Evolutionary conservation across 2,113 vertebrate genomes (phyloP).

Genomic region (Leptocoma aspasia): DNA sequence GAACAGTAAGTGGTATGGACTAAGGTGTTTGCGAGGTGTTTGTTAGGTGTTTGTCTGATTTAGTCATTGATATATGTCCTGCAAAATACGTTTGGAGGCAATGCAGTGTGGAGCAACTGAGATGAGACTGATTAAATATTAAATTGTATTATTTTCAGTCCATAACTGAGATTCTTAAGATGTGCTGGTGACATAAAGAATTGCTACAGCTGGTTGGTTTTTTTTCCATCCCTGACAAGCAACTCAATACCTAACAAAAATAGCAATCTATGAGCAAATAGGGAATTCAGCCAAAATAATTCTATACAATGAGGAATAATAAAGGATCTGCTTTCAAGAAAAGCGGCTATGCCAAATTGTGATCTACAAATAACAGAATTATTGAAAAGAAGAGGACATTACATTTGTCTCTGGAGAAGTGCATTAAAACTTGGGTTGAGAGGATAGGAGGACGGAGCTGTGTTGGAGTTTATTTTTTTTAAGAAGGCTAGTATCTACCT

Average conservation of each 20-base stretch:
- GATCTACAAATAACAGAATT: not conserved
- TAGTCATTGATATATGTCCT: not conserved
- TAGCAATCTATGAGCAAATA: not conserved
- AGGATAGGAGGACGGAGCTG: not conserved
- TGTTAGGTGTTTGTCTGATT: not conserved
- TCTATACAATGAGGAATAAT: not conserved
- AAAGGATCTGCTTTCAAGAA: constrained; percentile 1
- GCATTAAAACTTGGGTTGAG: not conserved
- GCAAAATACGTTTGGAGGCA: not conserved
- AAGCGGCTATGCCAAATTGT: not conserved
- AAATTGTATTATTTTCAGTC: not conserved
- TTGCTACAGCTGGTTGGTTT: not conserved
- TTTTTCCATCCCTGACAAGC: not conserved
- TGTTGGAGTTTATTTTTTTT: not conserved
- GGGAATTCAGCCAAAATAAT: not conserved
- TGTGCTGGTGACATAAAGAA: not conserved
- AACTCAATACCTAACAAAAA: not conserved
- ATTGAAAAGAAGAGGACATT: not conserved
- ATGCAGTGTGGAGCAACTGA: not conserved
- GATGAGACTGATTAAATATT: not conserved
- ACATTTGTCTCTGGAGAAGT: constrained; percentile 6
- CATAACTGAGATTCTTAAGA: not conserved
- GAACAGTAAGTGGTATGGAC: not conserved
- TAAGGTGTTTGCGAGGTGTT: not conserved
- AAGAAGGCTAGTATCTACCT: not conserved